Evolutionary conservation across 2,797 vertebrate genomes (phyloP), one percentile per base, ranked within the genome.

Genomic region (Gymnoscopelus microlampas): DNA sequence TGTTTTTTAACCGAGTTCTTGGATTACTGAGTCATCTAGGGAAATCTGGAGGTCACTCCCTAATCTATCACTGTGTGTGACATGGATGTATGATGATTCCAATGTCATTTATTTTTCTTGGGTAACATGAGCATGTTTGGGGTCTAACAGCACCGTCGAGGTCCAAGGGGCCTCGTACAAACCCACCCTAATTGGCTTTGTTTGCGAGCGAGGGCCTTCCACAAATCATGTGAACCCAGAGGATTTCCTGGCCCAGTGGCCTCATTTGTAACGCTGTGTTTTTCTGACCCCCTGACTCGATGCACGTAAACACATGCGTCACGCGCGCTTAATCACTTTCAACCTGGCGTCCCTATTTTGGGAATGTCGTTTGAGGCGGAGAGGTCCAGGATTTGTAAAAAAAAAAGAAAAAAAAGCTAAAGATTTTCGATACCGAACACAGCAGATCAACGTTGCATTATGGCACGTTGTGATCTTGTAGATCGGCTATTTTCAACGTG

Each of bases 171-270:
- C n/a, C 49, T 47, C 56, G 39, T 44, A 44, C 24, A 1, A 4
- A 32, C 3, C 0, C 61, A 6, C 24, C 56, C 39, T 62, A 53
- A 73, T 2, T 49, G 56, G 62, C 68, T 83, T 78, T 79, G 71
- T 70, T 63, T 79, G 71, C 68, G 51, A 48, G 69, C 62, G 68
- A 77, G 48, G 12, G 49, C 61, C 70, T 66, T 80, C 35, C 54
- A 78, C 65, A 35, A 71, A 55, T 47, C 71, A 71, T 73, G 74
- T 83, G 83, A 81, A 82, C 70, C 65, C 57, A 70, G 24, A 83
- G 81, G 84, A 87, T 85, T 82, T 90, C 76, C 85, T 84, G 80
- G 50, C 76, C 79, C 9, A 19, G 14, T 84, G 81, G 65, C 80
- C 82, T 85, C 81, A 71, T 83, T 82, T 85, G 53, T 75, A 68